phyloP scores from a whole-genome alignment of 2,113 vertebrate genomes.

The Callionymus lyra region DNA sequence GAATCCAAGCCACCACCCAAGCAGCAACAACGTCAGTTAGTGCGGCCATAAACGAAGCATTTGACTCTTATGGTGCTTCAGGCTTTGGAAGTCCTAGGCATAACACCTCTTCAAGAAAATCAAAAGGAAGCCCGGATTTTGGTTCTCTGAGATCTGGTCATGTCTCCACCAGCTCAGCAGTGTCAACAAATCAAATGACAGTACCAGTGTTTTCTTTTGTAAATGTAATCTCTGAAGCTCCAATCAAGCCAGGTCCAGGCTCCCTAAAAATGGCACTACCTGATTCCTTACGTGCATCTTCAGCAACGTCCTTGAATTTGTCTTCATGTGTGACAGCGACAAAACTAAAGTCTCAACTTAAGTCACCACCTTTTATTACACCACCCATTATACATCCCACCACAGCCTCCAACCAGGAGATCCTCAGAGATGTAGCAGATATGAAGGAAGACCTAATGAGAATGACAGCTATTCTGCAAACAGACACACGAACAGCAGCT shows the following conservation, averaged over 20 bases:
- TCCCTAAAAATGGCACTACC: constrained; percentile 69
- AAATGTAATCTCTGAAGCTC: constrained; percentile 82
- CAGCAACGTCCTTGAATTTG: constrained; percentile 52
- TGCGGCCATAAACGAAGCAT: constrained; percentile 72
- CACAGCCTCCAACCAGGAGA: constrained; percentile 90
- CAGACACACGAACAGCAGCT: constrained; percentile 76
- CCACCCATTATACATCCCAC: constrained; percentile 68
- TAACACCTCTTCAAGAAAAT: constrained; percentile 75
- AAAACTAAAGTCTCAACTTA: constrained; percentile 79
- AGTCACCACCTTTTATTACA: constrained; percentile 83
- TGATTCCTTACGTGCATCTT: constrained; percentile 62
- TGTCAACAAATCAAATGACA: constrained; percentile 80
- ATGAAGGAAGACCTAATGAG: constrained; percentile 98
- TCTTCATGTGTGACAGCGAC: constrained; percentile 65
- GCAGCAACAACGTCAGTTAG: constrained; percentile 75
- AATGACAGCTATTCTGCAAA: constrained; percentile 95
- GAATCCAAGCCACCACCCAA: constrained; percentile 75
- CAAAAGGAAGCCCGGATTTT: constrained; percentile 78
- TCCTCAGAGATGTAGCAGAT: constrained; percentile 93
- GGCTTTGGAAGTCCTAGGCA: constrained; percentile 85
- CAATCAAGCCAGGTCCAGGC: constrained; percentile 73
- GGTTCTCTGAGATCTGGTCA: constrained; percentile 75
- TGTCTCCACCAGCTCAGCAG: constrained; percentile 71
- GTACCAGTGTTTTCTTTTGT: constrained; percentile 92
- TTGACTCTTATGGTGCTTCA: constrained; percentile 70